Base-by-base conservation (phyloP, 2,797 vertebrate genomes). In the Emys orbicularis region DNA sequence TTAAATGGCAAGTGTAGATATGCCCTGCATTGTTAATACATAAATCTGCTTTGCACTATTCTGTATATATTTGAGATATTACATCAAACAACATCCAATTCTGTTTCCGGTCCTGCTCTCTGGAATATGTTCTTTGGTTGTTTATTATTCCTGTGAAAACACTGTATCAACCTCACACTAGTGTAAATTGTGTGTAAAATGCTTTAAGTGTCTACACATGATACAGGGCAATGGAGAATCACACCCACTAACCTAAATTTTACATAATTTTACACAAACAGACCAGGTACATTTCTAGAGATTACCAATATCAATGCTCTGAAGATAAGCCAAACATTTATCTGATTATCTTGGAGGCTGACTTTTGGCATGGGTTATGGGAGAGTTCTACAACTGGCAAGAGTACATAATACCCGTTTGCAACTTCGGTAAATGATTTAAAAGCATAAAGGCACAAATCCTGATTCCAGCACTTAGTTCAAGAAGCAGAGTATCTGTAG, bases 31-130 rank as follows among this genome's bases (percentile, higher is more conserved):
- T 12, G 0, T 91, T 56, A 68, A 12, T 79, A 83, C 8, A 29
- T 44, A 84, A 90, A 93, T 93, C 90, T 96, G 88, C 90, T 95
- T 96, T 84, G 81, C 81, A 83, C 93, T 84, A 77, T 80, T 90
- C 95, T 91, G 80, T 68, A 83, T 85, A 88, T 49, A 90, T 84
- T 92, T 2, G 65, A 91, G 83, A 92, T 93, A 47, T 27, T 13
- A 41, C 74, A 90, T 65, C 95, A 88, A 83, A 88, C 89, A 92
- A 94, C 0, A 54, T 81, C 25, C 41, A 76, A 29, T 27, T 74
- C 72, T 93, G 94, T 92, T 94, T 92, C 92, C 90, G 59, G 59
- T 91, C 90, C 88, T 79, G 87, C 25, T 44, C 12, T 29, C 44
- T 13, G 25, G 25, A 76, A 47, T 27, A 76, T 57, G 37, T 76